Percentiles rank a stretch among this genome's conserved stretches.
Conservation (phyloP, 2,113 vertebrate genomes). For the Planiliza haematocheilus region DNA sequence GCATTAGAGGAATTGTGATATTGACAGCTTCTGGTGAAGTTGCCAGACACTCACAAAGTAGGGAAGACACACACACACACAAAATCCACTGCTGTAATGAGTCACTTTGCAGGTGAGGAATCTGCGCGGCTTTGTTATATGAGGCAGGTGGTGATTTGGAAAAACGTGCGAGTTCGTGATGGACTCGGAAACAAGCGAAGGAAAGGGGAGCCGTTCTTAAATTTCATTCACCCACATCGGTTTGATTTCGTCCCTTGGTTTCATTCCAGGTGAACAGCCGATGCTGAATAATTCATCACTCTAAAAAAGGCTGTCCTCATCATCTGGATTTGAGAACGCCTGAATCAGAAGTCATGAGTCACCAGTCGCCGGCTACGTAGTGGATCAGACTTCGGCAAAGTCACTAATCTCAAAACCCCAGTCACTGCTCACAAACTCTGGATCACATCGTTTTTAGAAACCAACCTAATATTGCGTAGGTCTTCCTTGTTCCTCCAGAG, state of each 20-base stretch:
- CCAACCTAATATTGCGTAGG: too few relatives aligned
- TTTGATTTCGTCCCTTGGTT: slow-evolving; percentile 49
- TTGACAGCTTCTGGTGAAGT: slow-evolving; percentile 28
- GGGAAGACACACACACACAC: not conserved
- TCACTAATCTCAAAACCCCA: slow-evolving; percentile 12
- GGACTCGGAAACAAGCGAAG: slow-evolving; percentile 16
- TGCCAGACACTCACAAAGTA: slow-evolving; percentile 14
- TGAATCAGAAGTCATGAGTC: slow-evolving; percentile 49
- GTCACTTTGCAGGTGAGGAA: slow-evolving; percentile 34
- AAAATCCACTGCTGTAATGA: slow-evolving; percentile 19
- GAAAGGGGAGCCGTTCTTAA: slow-evolving; percentile 14
- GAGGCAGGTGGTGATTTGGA: slow-evolving; percentile 25
- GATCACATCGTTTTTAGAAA: too few relatives aligned
- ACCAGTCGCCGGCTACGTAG: slow-evolving; percentile 12
- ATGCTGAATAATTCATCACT: slow-evolving; percentile 67
- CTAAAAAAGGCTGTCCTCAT: slow-evolving; percentile 49
- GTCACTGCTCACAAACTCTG: not conserved
- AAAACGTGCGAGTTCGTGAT: slow-evolving; percentile 20
- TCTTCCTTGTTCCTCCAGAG: too few relatives aligned
- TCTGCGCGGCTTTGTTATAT: slow-evolving; percentile 14
- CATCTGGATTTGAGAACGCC: slow-evolving; percentile 54
- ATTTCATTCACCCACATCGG: slow-evolving; percentile 48
- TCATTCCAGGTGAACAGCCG: slow-evolving; percentile 57
- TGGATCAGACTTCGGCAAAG: not conserved
- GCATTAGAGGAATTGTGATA: slow-evolving; percentile 46